Percentiles rank a stretch among this genome's conserved stretches.
These are phyloP conservation scores for Heterochromis multidens DNA, from an alignment of 2,113 vertebrate genomes.

Conservation along the genomic window DNA sequence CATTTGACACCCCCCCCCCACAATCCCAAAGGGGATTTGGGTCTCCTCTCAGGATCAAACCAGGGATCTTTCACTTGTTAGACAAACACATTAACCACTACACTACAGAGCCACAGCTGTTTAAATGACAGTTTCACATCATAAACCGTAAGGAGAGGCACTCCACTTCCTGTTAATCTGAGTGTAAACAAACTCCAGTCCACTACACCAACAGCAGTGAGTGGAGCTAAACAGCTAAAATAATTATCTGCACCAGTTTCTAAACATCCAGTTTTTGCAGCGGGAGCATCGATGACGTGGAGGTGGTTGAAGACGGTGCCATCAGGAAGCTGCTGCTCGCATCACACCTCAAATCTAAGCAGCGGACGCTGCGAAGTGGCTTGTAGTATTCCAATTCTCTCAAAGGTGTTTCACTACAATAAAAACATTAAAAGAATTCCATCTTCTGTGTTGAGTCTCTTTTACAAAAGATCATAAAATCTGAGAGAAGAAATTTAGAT, in stretches of 20 bases:
- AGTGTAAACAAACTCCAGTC: no score
- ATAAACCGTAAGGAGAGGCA: background rate
- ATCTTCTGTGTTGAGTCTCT: no score
- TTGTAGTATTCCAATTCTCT: no score
- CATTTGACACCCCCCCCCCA: no score
- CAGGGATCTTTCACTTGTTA: background rate
- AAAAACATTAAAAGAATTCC: no score
- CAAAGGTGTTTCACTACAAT: background rate
- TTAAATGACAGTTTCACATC: fast-evolving
- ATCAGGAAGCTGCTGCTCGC: background rate
- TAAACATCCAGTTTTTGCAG: no score
- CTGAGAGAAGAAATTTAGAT: fast-evolving
- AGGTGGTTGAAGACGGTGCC: background rate
- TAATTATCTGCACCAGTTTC: no score
- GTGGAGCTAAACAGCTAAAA: no score
- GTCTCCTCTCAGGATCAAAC: background rate
- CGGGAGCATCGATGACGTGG: background rate
- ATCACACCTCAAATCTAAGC: no score
- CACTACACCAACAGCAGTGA: no score
- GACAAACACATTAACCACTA: background rate
- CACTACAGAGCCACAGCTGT: no score
- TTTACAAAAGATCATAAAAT: background rate
- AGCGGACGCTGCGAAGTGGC: no score
- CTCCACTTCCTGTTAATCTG: background rate
- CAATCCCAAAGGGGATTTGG: background rate